These are phyloP conservation scores for Epinephelus coioides DNA, from an alignment of 2,797 vertebrate species.

Conservation along the genomic window DNA sequence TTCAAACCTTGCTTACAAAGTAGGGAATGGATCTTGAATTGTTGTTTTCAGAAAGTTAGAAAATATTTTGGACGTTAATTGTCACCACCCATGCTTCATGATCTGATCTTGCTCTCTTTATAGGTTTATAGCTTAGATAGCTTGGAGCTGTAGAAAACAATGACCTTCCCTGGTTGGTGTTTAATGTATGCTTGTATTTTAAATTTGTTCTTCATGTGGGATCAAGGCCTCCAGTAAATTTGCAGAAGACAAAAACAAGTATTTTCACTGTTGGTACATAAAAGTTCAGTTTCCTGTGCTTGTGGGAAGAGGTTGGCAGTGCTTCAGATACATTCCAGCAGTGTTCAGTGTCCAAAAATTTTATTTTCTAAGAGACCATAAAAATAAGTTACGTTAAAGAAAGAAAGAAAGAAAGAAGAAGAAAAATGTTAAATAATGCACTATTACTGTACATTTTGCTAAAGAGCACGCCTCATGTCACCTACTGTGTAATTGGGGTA, in stretches of 20 bases:
- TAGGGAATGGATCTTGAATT: background rate
- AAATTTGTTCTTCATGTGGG: background rate
- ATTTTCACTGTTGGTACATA: constrained; percentile 12
- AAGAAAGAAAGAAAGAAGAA: too few species aligned
- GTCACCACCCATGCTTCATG: background rate
- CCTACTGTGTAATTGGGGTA: background rate
- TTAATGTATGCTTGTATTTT: background rate
- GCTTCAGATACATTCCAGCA: background rate
- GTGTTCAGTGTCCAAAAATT: constrained; percentile 9
- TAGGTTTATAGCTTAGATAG: background rate
- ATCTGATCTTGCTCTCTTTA: constrained; percentile 1
- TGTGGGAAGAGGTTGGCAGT: background rate
- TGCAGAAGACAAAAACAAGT: background rate
- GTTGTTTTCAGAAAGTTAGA: background rate
- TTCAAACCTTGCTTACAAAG: background rate
- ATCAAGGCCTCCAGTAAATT: background rate
- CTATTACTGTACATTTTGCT: background rate
- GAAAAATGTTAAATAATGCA: too few species aligned
- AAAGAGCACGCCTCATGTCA: background rate
- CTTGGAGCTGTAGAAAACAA: background rate
- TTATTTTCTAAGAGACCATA: background rate
- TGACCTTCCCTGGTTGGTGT: constrained; percentile 4
- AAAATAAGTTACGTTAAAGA: background rate
- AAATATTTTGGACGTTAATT: background rate
- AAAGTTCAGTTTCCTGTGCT: constrained; percentile 3